A percentile compares a stretch with the other conserved stretches of the same genome.
Conservation (phyloP, 2,797 vertebrate species). For the Bufotes viridis region DNA sequence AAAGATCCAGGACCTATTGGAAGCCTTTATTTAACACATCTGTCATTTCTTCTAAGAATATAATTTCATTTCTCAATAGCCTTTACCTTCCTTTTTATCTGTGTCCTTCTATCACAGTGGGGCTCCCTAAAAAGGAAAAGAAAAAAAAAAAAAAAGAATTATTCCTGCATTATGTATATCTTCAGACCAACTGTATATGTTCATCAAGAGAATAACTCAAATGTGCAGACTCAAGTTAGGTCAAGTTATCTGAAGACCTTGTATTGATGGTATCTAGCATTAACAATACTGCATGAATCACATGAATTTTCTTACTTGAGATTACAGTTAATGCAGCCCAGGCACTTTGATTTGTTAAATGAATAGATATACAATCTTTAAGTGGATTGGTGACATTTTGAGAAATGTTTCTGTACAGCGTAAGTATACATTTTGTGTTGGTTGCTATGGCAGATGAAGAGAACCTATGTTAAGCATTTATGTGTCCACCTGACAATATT, state of each 20-base stretch:
- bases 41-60: neutral
- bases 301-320: neutral
- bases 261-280: neutral
- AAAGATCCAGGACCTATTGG: neutral
- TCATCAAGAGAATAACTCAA: neutral
- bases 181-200: neutral
- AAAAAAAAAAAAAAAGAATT: neutral
- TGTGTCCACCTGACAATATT: neutral
- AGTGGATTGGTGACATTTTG: neutral
- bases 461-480: neutral
- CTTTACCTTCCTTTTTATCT: conserved; percentile 13
- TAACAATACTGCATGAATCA: neutral
- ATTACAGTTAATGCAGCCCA: neutral
- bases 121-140: neutral
- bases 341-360: neutral
- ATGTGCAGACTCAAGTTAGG: conserved; percentile 1
- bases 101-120: neutral
- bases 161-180: conserved; percentile 1
- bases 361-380: conserved; percentile 20
- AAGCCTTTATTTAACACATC: neutral
- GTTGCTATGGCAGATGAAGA: conserved; percentile 29
- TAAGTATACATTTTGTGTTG: neutral
- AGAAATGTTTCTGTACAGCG: conserved; percentile 5
- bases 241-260: conserved; percentile 4
- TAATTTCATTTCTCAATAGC: neutral